Percentiles rank a stretch among this genome's conserved stretches.
These are phyloP conservation scores for Psilopsiagon aymara DNA, from an alignment of 2,113 vertebrate genomes.

Conservation along the genomic window DNA sequence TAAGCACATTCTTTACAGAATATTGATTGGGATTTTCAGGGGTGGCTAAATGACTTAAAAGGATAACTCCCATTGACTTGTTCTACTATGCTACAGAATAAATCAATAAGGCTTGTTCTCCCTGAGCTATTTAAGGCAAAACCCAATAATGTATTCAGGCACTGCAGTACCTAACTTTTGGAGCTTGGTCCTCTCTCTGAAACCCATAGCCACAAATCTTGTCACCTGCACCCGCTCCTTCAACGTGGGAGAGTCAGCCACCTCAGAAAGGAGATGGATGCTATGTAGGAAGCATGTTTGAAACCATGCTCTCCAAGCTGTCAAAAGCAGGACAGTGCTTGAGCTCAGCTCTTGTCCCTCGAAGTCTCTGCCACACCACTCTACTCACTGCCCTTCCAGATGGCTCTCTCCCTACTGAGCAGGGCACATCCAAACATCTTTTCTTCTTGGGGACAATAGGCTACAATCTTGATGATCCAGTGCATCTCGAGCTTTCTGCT, in stretches of 20 bases:
- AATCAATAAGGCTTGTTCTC: constrained; percentile 2
- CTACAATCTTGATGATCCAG: background rate
- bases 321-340: background rate
- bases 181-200: background rate
- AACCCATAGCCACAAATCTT: background rate
- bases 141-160: background rate
- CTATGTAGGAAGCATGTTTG: background rate
- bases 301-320: background rate
- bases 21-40: constrained; percentile 24
- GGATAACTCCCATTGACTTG: constrained; percentile 12
- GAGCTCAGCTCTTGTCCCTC: background rate
- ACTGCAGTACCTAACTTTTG: background rate
- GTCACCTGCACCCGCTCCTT: background rate
- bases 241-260: background rate
- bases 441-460: background rate
- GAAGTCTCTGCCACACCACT: background rate
- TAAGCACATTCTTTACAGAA: background rate
- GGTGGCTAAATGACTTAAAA: constrained; percentile 21
- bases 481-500: background rate
- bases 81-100: background rate
- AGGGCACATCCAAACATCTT: background rate
- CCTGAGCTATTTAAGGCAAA: constrained; percentile 13
- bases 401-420: background rate
- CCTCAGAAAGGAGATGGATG: background rate
- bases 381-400: background rate